These are phyloP conservation scores for Chondrilla cf. caribensis DNA, from an alignment of 37 sponge, comb jelly and placozoan genomes.

Conservation along the genomic window DNA sequence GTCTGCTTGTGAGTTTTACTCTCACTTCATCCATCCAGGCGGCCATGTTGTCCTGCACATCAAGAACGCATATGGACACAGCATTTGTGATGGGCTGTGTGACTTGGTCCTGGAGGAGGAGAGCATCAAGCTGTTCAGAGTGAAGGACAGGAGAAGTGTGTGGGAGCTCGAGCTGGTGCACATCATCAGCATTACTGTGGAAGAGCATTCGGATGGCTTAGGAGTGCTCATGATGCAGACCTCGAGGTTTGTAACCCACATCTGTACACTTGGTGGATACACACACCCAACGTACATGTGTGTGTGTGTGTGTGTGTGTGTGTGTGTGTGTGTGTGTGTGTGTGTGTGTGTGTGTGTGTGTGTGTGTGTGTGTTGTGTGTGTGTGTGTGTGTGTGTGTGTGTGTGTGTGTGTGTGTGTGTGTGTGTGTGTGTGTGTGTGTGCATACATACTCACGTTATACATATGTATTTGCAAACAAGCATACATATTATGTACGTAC, in stretches of 20 bases:
- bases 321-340: too few species aligned
- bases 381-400: too few species aligned
- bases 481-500: too few species aligned
- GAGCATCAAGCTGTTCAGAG: background rate
- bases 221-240: conserved; percentile 17
- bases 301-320: too few species aligned
- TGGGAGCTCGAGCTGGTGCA: background rate
- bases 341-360: too few species aligned
- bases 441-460: too few species aligned
- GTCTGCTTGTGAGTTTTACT: too few species aligned
- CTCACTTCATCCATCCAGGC: background rate
- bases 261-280: background rate
- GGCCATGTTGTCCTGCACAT: background rate
- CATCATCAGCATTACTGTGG: background rate
- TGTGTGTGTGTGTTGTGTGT: too few species aligned
- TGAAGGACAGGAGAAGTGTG: background rate
- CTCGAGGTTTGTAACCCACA: background rate
- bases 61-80: background rate
- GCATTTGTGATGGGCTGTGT: background rate
- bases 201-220: background rate
- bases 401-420: too few species aligned
- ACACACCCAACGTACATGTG: too few species aligned
- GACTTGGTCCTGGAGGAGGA: conserved; percentile 1
- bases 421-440: too few species aligned
- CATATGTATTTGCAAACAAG: too few species aligned